Evolutionary conservation across 2,888 invertebrate genomes (phyloP).

Genomic region (Ectemnius lituratus): DNA sequence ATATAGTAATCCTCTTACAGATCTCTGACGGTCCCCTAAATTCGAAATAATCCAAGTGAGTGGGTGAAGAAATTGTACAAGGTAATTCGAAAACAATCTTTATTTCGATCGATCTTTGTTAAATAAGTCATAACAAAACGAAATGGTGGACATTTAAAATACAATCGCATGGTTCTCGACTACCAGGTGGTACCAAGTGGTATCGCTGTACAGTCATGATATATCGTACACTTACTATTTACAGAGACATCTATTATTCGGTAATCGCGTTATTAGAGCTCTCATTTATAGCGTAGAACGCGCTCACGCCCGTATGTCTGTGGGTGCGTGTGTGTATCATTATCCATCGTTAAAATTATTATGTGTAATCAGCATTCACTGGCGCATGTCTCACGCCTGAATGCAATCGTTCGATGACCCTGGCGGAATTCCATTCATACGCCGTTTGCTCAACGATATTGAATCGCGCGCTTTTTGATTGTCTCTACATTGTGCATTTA

Average conservation of each 20-base stretch:
- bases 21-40: too few relatives aligned
- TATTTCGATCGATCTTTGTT: conserved; percentile 63
- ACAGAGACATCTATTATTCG: conserved; percentile 60
- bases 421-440: conserved; percentile 23
- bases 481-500: conserved; percentile 42
- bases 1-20: too few relatives aligned
- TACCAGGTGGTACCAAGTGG: conserved; percentile 34
- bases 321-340: conserved; percentile 15
- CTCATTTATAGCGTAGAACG: conserved; percentile 34
- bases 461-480: conserved; percentile 32
- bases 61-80: too few relatives aligned
- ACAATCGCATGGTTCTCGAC: conserved; percentile 55
- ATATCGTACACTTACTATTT: conserved; percentile 64
- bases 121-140: conserved; percentile 64
- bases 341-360: conserved; percentile 13
- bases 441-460: conserved; percentile 10
- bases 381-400: not conserved
- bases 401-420: conserved; percentile 17
- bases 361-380: conserved; percentile 8
- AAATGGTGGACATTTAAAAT: conserved; percentile 65
- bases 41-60: too few relatives aligned
- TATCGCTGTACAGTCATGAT: conserved; percentile 53
- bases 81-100: conserved; percentile 57
- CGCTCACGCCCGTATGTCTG: conserved; percentile 20
- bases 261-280: conserved; percentile 19